Evolutionary conservation across 1,140 invertebrate genomes (phyloP).

Genomic region (Anthonomus grandis): DNA sequence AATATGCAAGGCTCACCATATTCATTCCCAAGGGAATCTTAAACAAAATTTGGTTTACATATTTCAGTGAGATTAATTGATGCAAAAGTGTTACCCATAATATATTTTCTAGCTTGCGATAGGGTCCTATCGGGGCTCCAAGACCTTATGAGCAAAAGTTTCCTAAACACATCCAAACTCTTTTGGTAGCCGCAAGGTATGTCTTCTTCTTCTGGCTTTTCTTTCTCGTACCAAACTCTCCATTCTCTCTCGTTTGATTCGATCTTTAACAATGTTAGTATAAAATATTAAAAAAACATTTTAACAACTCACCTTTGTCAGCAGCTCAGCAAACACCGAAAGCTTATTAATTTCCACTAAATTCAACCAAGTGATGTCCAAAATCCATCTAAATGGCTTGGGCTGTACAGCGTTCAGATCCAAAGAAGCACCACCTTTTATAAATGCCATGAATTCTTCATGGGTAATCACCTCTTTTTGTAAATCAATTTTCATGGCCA

Average conservation of each 20-base stretch:
- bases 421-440: constrained; percentile 93
- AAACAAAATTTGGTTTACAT: constrained; percentile 18
- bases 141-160: constrained; percentile 83
- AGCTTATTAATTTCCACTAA: constrained; percentile 92
- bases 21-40: constrained; percentile 82
- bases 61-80: background rate
- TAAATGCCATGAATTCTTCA: constrained; percentile 91
- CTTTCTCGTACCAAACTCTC: constrained; percentile 92
- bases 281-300: background rate
- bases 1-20: constrained; percentile 91
- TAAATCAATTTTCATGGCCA: constrained; percentile 94
- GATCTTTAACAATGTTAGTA: constrained; percentile 57
- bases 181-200: constrained; percentile 91
- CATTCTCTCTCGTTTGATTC: constrained; percentile 84
- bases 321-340: constrained; percentile 74
- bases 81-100: constrained; percentile 61
- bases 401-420: constrained; percentile 89
- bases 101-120: constrained; percentile 89
- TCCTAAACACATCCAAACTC: constrained; percentile 83
- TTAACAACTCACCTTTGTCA: constrained; percentile 62
- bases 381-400: constrained; percentile 93
- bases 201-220: constrained; percentile 86
- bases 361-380: constrained; percentile 96
- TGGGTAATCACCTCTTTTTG: constrained; percentile 78
- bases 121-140: constrained; percentile 95